phyloP scores from a whole-genome alignment of 1,140 invertebrate genomes.

The Caenorhabditis tropicalis region DNA sequence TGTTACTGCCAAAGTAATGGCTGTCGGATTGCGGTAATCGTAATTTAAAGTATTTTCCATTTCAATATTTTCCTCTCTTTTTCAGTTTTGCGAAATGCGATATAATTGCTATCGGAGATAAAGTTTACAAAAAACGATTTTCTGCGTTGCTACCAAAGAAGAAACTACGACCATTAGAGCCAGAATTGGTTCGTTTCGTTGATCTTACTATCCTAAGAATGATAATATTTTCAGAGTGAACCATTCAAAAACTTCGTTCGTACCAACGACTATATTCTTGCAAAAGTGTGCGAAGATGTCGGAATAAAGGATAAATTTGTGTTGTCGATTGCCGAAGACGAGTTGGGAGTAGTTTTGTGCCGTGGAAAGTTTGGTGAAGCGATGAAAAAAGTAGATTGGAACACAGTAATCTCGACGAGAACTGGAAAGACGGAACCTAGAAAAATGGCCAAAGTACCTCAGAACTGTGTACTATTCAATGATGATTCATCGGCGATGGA shows the following conservation, averaged over 20 bases:
- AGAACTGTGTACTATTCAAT: not conserved
- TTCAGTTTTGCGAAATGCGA: slow-evolving; percentile 16
- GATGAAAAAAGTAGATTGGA: slow-evolving; percentile 22
- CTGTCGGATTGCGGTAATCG: not conserved
- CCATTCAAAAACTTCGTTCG: slow-evolving; percentile 41
- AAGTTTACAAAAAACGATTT: slow-evolving; percentile 5
- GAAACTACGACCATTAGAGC: not conserved
- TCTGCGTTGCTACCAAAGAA: slow-evolving; percentile 12
- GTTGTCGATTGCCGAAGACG: slow-evolving; percentile 16
- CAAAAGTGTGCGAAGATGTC: slow-evolving; percentile 22
- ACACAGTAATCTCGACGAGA: slow-evolving; percentile 4
- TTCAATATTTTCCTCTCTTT: too few species aligned
- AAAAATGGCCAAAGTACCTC: slow-evolving; percentile 2
- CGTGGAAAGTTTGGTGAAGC: slow-evolving; percentile 11
- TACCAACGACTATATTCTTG: slow-evolving; percentile 24
- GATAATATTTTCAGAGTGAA: not conserved
- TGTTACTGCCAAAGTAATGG: slow-evolving; percentile 19
- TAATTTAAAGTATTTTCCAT: not conserved
- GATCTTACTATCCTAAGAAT: not conserved
- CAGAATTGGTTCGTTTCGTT: not conserved
- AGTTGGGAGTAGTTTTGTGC: not conserved
- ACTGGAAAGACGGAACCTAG: not conserved
- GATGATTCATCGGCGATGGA: not conserved
- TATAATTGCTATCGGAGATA: slow-evolving; percentile 20
- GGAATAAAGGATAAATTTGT: slow-evolving; percentile 31